These are phyloP conservation scores for Pterocles orientalis DNA, from an alignment of 2,113 vertebrate species.

Conservation along the genomic window DNA sequence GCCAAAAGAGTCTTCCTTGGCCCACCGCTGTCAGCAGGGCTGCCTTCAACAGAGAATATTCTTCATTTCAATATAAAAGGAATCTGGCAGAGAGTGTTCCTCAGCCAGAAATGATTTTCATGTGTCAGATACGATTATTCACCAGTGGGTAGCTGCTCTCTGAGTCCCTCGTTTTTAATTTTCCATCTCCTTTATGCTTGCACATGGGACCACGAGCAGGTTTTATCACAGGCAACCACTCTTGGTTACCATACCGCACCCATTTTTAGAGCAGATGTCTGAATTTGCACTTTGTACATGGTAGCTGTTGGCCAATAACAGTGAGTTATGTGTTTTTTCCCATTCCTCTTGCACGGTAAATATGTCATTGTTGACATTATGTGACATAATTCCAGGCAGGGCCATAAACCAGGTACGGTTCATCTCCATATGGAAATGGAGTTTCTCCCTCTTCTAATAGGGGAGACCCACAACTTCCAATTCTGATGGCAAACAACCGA, in stretches of 20 bases:
- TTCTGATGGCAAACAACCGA: neutral
- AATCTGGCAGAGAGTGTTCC: neutral
- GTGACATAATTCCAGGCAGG: neutral
- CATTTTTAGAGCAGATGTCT: neutral
- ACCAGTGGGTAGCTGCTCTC: neutral
- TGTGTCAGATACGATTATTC: neutral
- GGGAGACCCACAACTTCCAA: neutral
- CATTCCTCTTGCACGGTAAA: neutral
- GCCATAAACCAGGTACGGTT: neutral
- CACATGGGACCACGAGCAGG: neutral
- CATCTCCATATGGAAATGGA: neutral
- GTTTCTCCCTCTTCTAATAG: neutral
- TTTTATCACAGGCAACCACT: neutral
- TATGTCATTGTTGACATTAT: neutral
- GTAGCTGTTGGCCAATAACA: neutral
- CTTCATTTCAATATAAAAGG: neutral
- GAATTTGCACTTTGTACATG: neutral
- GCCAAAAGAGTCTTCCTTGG: neutral
- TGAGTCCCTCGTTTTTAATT: neutral
- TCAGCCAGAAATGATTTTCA: neutral
- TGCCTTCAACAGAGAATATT: neutral
- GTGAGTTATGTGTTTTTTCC: neutral
- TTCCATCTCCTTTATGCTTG: neutral
- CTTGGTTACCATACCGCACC: neutral
- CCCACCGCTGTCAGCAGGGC: rapidly evolving